Base-by-base conservation (phyloP, 2,888 invertebrate species). In the Hypolimnas misippus region DNA sequence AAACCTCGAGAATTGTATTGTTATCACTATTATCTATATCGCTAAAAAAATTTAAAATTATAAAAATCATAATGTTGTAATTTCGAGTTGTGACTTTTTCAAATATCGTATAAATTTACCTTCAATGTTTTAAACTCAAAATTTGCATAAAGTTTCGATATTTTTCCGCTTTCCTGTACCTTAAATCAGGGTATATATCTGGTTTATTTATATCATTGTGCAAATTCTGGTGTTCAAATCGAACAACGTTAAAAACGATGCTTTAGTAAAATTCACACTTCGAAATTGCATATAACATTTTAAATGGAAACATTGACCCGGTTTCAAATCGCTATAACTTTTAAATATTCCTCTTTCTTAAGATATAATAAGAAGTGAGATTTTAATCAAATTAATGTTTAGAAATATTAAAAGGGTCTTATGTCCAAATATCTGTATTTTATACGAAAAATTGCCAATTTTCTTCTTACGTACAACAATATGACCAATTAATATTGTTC, bases 401-500 rank as follows among this genome's bases (percentile, higher is more conserved):
- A 49, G 14, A 14, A 29, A 14, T 29, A 14, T 16, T 44, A 49
- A 49, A 49, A 49, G 49, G 25, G 29, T 29, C 49, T 16, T 29
- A 25, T 25, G 25, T 25, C 25, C 25, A 25, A 25, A 25, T 25
- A 25, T 25, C 25, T 25, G 25, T 25, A 25, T 25, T 25, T 25
- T 35, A 35, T 35, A 35, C 35, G 35, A 49, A 44, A 44, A 49
- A 29, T 14, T 49, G 49, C 49, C 49, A 49, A 49, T 49, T 49
- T 49, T 35, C 35, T 35, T n/a, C 19, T 35, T 52, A 44, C 63
- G 58, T 72, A 72, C 65, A 74, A 81, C 70, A 49, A 75, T 79
- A 75, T 79, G 89, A 90, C 89, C 89, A 89, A 90, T 83, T 75
- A 74, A 77, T 74, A 88, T 83, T 75, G 73, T 78, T 75, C 77